Evolutionary conservation across 2,113 vertebrate species (phyloP), one percentile per base, ranked within the genome.

Genomic region (Apteryx owenii): DNA sequence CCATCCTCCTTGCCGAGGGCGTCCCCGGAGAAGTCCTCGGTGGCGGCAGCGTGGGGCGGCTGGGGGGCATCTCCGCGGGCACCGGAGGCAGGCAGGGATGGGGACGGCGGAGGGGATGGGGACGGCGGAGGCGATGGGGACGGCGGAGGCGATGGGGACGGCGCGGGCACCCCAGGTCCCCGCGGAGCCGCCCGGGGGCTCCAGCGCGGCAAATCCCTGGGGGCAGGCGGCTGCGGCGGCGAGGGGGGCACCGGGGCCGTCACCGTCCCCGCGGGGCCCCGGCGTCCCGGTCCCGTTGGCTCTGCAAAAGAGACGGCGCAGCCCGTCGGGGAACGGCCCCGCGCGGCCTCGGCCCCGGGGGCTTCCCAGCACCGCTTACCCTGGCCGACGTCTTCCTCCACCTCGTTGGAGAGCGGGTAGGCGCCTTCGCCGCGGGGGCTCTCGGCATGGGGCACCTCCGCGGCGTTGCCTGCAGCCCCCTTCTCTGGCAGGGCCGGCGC

Each of bases 271-370:
- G 25, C 44, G 10, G 28, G 42, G 42, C 44, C 51, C 42, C 3
- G 75, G 40, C 29, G 31, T 81, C 77, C 79, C 92, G 94, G 96
- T 89, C 97, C 76, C 28, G 79, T 65, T 97, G 98, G 98, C 97
- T 97, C 98, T 98, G 96, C 90, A 93, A 98, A 93, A 98, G 86
- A 95, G 72, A 88, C 0, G 22, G 62, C 60, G 25, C 12, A 28
- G 54, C 72, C 46, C 50, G 0, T 29, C 69, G 75, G 38, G 83
- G 83, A 17, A 64, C 38, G 48, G 21, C 68, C 23, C 23, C 12
- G 68, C 31, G 14, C 31, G 12, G 10, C 16, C 16, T 19, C 4
- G 10, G 21, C 51, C 33, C 20, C 1, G 5, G 16, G 42, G 2
- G 1, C 1, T 13, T 6, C 46, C 0, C 7, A 56, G 22, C 6